Percentiles rank a stretch among this genome's conserved stretches.
These are phyloP conservation scores for Lathamus discolor DNA, from an alignment of 2,113 vertebrate species.

Conservation along the genomic window DNA sequence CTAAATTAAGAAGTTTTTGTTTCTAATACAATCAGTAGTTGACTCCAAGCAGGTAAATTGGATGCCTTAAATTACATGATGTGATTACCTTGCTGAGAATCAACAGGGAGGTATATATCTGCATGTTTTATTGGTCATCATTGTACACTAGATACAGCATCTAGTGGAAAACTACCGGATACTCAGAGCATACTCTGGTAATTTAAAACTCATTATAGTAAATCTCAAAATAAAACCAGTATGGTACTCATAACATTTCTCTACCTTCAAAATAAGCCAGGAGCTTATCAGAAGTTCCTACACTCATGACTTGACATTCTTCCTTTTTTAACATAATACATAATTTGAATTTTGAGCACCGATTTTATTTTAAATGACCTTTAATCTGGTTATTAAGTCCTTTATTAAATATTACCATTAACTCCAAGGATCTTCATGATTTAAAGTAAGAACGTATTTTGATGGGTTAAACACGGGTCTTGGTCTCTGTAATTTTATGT, in stretches of 20 bases:
- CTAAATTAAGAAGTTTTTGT: neutral
- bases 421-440: neutral
- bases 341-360: neutral
- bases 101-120: neutral
- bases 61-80: neutral
- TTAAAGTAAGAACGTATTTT: neutral
- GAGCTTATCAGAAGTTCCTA: neutral
- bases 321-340: neutral
- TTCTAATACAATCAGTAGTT: neutral
- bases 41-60: neutral
- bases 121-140: neutral
- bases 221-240: neutral
- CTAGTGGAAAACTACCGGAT: neutral
- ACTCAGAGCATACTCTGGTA: neutral
- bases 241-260: accelerated
- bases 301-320: neutral
- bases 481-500: neutral
- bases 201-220: neutral
- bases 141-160: neutral
- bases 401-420: neutral
- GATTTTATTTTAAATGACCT: neutral
- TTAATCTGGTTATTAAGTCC: neutral
- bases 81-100: neutral
- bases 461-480: neutral
- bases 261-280: neutral